Base-by-base conservation (phyloP, 2,888 invertebrate genomes). In the Molorchus minor region DNA sequence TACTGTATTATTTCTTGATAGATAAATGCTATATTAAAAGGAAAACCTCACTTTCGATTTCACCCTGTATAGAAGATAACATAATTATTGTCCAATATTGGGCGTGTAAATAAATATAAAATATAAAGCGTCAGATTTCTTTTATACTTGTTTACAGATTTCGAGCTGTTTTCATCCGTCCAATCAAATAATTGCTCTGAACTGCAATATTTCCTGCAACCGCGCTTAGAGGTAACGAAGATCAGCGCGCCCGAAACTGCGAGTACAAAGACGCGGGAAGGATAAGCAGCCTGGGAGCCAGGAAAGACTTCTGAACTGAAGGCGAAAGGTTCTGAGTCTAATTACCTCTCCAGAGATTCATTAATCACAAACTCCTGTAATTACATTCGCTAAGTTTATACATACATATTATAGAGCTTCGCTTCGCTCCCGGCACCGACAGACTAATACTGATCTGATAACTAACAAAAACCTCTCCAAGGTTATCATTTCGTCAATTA, bases 331-430 rank as follows among this genome's bases (percentile, higher is more conserved):
- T 77, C 74, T 70, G 75, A 75, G 76, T 80, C 79, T 80, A 80
- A 81, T 81, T 81, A 79, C 79, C 79, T 77, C 80, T 78, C 80
- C 64, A 72, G 80, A 78, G 80, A 79, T 77, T 80, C 80, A 80
- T 81, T 80, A 80, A 81, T 81, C 80, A 81, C 79, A 77, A 78
- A 79, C 78, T 79, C 77, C 71, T 71, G 78, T 79, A 80, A 79
- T 80, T 79, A 79, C 78, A 77, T 78, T 78, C 74, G 77, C 78
- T 72, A 78, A 79, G 78, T 79, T 79, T 79, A 78, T 78, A 77
- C 77, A 77, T 78, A 76, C 75, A 74, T 75, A 77, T 75, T 77
- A 76, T 71, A 69, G 70, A 67, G 67, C 36, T 40, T 41, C 51
- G 40, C 53, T 30, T 52, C 19, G 51, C 46, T 55, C 46, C 46